phyloP scores from a whole-genome alignment of 2,888 invertebrate genomes.

The Papilio gigon region DNA sequence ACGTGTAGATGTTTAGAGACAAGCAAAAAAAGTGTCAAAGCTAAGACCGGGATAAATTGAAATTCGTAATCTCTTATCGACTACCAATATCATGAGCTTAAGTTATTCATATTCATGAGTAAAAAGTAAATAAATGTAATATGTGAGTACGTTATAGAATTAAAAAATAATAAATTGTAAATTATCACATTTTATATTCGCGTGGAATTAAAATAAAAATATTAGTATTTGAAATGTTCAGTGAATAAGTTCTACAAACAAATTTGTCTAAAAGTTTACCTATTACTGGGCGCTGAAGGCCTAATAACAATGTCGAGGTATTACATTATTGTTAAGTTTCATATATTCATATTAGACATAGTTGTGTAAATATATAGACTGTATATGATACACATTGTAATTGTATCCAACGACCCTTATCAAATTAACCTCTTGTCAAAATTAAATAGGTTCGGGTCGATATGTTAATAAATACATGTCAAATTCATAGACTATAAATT shows the following conservation, averaged over 20 bases:
- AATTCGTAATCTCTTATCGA: not conserved
- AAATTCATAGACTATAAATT: conserved; percentile 5
- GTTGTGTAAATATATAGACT: not conserved
- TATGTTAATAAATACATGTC: conserved; percentile 3
- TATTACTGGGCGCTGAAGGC: too few relatives aligned
- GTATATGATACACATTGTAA: not conserved
- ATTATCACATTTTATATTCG: too few relatives aligned
- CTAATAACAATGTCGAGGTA: too few relatives aligned
- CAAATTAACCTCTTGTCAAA: conserved; percentile 23
- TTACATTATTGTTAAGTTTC: not conserved
- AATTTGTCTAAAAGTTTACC: too few relatives aligned
- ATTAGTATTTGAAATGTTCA: too few relatives aligned
- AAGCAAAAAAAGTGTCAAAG: not conserved
- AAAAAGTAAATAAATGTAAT: too few relatives aligned
- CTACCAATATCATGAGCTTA: not conserved
- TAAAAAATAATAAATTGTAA: too few relatives aligned
- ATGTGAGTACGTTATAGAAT: too few relatives aligned
- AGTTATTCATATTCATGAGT: not conserved
- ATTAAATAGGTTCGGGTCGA: conserved; percentile 1
- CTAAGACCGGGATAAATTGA: not conserved
- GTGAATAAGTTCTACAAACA: too few relatives aligned
- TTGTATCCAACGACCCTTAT: conserved; percentile 20
- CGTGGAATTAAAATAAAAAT: too few relatives aligned
- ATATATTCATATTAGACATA: not conserved
- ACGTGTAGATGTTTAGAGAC: conserved; percentile 3